Percentiles rank a stretch among this genome's conserved stretches.
Conservation (phyloP, 2,797 vertebrate genomes). For the Chelonia mydas region DNA sequence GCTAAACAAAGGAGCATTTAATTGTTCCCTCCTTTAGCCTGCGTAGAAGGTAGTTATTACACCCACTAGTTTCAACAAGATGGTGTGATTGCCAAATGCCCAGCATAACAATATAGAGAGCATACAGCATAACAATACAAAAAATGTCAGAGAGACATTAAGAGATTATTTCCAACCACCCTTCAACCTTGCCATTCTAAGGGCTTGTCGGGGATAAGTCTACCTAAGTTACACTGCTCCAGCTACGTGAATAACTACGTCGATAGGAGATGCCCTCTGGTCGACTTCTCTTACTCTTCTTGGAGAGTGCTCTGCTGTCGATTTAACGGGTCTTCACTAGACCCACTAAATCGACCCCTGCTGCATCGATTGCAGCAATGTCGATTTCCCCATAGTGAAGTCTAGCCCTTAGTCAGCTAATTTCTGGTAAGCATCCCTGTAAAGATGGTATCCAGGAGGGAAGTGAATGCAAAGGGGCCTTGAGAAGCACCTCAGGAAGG, state of each 20-base stretch:
- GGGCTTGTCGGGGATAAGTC: too few species aligned
- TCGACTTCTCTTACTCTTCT: too few species aligned
- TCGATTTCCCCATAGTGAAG: too few species aligned
- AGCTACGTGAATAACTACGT: too few species aligned
- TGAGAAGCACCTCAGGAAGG: neutral
- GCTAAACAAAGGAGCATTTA: neutral
- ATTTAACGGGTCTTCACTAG: too few species aligned
- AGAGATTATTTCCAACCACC: accelerated
- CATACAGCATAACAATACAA: neutral
- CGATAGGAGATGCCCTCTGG: too few species aligned
- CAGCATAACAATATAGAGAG: neutral
- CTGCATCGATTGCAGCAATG: too few species aligned
- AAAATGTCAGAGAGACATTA: neutral
- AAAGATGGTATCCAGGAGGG: neutral
- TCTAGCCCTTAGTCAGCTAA: neutral
- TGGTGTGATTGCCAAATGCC: neutral
- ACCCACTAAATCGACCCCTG: too few species aligned
- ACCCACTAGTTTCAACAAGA: neutral
- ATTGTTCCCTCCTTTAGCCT: neutral
- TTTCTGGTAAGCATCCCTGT: neutral
- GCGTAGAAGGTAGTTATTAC: neutral
- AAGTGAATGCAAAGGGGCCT: neutral
- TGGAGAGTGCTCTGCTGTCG: too few species aligned
- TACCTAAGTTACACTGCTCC: too few species aligned
- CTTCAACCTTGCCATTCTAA: neutral